phyloP scores from a whole-genome alignment of 1,140 invertebrate genomes.

The Heliothis subflexa region DNA sequence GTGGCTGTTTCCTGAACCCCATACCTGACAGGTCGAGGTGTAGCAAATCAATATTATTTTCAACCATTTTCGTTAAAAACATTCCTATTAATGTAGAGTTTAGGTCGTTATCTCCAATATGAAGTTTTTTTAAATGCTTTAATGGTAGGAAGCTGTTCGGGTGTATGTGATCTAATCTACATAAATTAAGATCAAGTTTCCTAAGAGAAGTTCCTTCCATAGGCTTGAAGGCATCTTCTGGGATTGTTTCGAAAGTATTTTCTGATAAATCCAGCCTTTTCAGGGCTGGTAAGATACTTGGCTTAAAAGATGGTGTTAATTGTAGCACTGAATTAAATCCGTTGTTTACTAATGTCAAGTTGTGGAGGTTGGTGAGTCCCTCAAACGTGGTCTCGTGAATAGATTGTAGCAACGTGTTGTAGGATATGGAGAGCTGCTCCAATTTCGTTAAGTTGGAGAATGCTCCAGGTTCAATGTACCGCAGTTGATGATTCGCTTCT shows the following conservation, averaged over 20 bases:
- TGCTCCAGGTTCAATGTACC: constrained; percentile 67
- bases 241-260: constrained; percentile 73
- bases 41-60: constrained; percentile 75
- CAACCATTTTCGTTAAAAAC: constrained; percentile 72
- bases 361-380: constrained; percentile 73
- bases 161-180: constrained; percentile 84
- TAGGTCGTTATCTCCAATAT: constrained; percentile 85
- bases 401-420: constrained; percentile 65
- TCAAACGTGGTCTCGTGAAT: constrained; percentile 70
- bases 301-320: constrained; percentile 68
- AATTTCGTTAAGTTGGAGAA: constrained; percentile 74
- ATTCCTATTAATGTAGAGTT: constrained; percentile 75
- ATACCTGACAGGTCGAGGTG: constrained; percentile 83
- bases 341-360: constrained; percentile 81
- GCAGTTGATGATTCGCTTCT: constrained; percentile 78
- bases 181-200: constrained; percentile 83
- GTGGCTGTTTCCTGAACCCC: constrained; percentile 83
- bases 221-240: constrained; percentile 69
- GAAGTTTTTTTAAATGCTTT: constrained; percentile 77
- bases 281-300: constrained; percentile 70
- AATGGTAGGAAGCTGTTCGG: constrained; percentile 80
- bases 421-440: constrained; percentile 76
- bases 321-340: constrained; percentile 72
- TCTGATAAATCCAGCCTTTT: constrained; percentile 76
- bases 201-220: constrained; percentile 69